Base-by-base conservation (phyloP, 2,113 vertebrate species). In the Leptobrachium ailaonicum region DNA sequence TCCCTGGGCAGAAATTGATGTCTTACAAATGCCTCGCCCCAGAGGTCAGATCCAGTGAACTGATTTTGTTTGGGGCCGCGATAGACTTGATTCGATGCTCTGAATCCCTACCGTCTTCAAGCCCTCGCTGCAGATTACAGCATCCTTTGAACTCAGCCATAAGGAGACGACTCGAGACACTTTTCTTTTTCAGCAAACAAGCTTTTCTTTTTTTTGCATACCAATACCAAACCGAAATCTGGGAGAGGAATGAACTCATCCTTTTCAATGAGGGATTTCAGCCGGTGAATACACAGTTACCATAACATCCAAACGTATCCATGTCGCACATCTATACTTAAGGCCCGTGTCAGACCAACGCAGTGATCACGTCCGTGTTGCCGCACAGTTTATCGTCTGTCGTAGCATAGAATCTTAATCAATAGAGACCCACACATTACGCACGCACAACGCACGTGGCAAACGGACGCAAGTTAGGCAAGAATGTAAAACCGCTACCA, bases 111-210 rank as follows among this genome's bases (percentile, higher is more conserved):
- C 53, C 62, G 79, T 75, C 50, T 75, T n/a, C 71, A 14, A 56
- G 58, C 53, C 40, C 53, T 74, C 41, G 58, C 50, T 58, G 58
- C 79, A 81, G 79, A 81, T 74, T 74, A 80, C 71, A 75, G 50
- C 79, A 80, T 47, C 53, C 72, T 81, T 81, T 81, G 79, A 75
- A 81, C 78, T 56, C 50, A 53, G 54, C 45, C 41, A 13, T 60
- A 62, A 44, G 41, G 62, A 14, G 12, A 40, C 7, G 41, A 44
- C n/a, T 44, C 32, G 58, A 44, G 40, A 63, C 67, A 78, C 44
- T 78, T 68, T 45, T 68, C 20, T 43, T 43, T 45, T 68, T 40
- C 56, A 60, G 56, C 13, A 60, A 60, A 60, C 6, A 60, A 60
- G 6, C 6, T 60, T 60, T 60, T 60, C 11, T 60, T 60, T 11